Evolutionary conservation across 2,797 vertebrate genomes (phyloP).

Genomic region (Podarcis lilfordi): DNA sequence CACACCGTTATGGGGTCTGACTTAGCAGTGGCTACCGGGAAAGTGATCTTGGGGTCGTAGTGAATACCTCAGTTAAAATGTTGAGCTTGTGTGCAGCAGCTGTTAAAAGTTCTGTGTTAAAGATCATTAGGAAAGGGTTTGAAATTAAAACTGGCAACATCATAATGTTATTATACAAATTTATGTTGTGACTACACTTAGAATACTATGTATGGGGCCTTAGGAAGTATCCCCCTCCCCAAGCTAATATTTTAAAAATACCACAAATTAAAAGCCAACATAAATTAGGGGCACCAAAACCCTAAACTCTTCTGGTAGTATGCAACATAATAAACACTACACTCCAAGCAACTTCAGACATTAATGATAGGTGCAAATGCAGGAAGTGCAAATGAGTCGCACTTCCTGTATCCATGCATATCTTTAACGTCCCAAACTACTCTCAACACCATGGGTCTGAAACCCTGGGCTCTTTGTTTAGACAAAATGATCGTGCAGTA

Average conservation of each 20-base stretch:
- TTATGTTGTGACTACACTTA: too few species aligned
- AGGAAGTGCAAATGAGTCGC: background rate
- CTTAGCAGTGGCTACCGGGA: too few species aligned
- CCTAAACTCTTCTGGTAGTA: background rate
- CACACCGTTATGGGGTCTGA: too few species aligned
- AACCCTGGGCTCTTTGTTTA: slow-evolving; percentile 2
- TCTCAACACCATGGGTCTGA: background rate
- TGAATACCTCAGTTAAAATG: too few species aligned
- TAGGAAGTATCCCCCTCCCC: background rate
- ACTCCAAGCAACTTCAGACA: background rate
- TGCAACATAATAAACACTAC: background rate
- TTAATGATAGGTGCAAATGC: background rate
- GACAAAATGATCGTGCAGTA: background rate
- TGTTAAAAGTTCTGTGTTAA: too few species aligned
- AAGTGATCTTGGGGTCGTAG: too few species aligned
- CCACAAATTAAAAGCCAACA: background rate
- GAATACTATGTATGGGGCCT: background rate
- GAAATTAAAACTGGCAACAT: too few species aligned
- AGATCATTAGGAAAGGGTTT: too few species aligned
- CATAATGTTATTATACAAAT: too few species aligned
- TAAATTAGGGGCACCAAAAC: background rate
- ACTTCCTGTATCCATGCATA: background rate
- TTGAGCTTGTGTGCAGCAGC: too few species aligned
- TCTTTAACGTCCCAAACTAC: background rate
- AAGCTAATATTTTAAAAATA: background rate